Percentiles rank a stretch among this genome's conserved stretches.
phyloP scores from a whole-genome alignment of 2,888 invertebrate genomes.

The Ennomos fuscantarius region DNA sequence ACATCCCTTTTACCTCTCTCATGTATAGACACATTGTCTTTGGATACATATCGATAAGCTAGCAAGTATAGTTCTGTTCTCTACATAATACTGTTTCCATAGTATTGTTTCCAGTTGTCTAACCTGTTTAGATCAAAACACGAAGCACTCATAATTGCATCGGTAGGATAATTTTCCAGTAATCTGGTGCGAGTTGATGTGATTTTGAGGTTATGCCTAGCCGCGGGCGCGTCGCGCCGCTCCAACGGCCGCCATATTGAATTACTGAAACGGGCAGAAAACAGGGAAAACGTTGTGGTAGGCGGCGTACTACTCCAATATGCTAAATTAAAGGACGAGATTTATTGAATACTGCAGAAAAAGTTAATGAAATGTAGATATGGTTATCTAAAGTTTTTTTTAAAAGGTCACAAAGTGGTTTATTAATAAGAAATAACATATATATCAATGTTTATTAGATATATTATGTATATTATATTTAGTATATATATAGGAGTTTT shows the following conservation, averaged over 20 bases:
- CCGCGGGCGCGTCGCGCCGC: slow-evolving; percentile 58
- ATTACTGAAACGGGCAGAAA: slow-evolving; percentile 49
- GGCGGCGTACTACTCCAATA: slow-evolving; percentile 34
- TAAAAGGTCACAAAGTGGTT: no score
- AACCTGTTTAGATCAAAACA: slow-evolving; percentile 40
- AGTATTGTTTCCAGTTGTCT: no score
- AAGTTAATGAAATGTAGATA: background rate
- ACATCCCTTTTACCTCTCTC: no score
- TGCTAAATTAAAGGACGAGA: slow-evolving; percentile 44
- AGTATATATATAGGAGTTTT: no score
- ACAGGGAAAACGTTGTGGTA: slow-evolving; percentile 49
- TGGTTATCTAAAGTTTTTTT: no score
- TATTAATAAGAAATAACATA: no score
- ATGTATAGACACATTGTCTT: no score
- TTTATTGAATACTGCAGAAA: background rate
- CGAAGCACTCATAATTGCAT: slow-evolving; percentile 52
- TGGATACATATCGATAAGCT: no score
- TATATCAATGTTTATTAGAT: no score
- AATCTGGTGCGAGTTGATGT: slow-evolving; percentile 68
- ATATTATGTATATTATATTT: no score
- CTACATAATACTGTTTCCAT: no score
- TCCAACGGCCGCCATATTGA: slow-evolving; percentile 63
- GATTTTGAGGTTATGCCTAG: slow-evolving; percentile 72
- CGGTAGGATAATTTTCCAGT: slow-evolving; percentile 69
- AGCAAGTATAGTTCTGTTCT: no score